Evolutionary conservation across 2,797 vertebrate genomes (phyloP), one percentile per base, ranked within the genome.

Genomic region (Forpus xanthops): DNA sequence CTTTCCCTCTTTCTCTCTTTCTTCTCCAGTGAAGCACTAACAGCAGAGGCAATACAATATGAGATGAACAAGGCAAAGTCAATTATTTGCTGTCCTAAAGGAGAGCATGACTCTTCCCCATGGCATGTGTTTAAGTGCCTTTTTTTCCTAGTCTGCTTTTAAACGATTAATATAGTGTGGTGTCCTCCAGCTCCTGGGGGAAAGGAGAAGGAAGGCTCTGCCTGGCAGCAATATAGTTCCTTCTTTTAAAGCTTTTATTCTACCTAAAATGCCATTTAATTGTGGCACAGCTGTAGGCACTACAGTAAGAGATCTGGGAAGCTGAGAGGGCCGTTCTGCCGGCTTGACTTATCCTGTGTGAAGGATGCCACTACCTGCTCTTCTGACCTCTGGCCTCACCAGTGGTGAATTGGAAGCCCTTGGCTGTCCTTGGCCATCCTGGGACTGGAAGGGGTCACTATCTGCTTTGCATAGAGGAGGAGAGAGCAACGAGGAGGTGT

Each of bases 11-110:
- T 47, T 47, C 11, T 45, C 45, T 47, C 45, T 47, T 47, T 47
- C 23, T 79, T 82, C 25, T 35, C 41, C 58, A 0, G 0, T 50
- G 66, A 87, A 91, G n/a, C 15, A 72, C 15, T 88, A 95, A 91
- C 60, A 90, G 35, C 15, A 75, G 62, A 93, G 31, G 39, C 58
- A 62, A 78, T 91, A 91, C 94, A 92, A 80, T 9, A 52, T 0
- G 6, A 94, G 80, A 88, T 75, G 76, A 89, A 92, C 41, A 72
- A 72, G 85, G 73, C 33, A 74, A 88, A 86, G 27, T 44, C 42
- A 77, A 71, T 37, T 86, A 86, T 81, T 81, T 91, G 67, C 41
- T 76, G 35, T 74, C 67, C 33, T 85, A 30, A 55, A 73, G 62
- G 73, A 79, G 50, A 39, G 25, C 12, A 49, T 0, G 5, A n/a